Conservation (phyloP, 2,113 vertebrate species). For the Nesogale talazaci region DNA sequence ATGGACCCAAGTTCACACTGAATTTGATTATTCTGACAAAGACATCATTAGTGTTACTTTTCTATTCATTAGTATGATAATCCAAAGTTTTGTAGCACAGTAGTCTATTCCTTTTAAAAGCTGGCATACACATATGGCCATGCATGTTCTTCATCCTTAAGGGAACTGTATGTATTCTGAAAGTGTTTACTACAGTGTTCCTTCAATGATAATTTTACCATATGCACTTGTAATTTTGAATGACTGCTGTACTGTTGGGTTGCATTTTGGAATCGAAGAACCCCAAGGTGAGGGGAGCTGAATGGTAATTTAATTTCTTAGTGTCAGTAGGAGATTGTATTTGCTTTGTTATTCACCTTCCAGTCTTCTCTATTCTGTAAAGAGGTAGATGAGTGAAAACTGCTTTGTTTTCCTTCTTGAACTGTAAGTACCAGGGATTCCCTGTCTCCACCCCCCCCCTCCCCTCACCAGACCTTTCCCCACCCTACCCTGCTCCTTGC, state of each 20-base stretch:
- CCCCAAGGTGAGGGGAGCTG: background rate
- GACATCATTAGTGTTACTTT: background rate
- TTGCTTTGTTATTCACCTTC: background rate
- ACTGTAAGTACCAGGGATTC: background rate
- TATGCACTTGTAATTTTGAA: slow-evolving; percentile 34
- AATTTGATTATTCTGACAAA: slow-evolving; percentile 44
- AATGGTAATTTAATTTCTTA: slow-evolving; percentile 4
- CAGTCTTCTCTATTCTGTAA: background rate
- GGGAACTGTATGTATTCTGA: background rate
- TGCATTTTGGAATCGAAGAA: background rate
- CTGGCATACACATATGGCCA: background rate
- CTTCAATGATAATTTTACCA: slow-evolving; percentile 44
- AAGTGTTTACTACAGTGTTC: background rate
- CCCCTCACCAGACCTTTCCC: too few relatives aligned
- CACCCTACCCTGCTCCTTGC: too few relatives aligned
- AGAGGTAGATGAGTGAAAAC: background rate
- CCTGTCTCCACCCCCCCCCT: too few relatives aligned
- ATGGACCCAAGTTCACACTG: background rate
- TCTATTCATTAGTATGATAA: background rate
- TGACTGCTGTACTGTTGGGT: background rate
- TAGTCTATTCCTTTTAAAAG: background rate
- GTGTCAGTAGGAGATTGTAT: background rate
- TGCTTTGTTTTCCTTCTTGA: background rate
- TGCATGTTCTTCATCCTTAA: background rate
- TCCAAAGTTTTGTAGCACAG: background rate